Evolutionary conservation across 2,888 invertebrate genomes (phyloP).

Genomic region (Entomobrya proxima): DNA sequence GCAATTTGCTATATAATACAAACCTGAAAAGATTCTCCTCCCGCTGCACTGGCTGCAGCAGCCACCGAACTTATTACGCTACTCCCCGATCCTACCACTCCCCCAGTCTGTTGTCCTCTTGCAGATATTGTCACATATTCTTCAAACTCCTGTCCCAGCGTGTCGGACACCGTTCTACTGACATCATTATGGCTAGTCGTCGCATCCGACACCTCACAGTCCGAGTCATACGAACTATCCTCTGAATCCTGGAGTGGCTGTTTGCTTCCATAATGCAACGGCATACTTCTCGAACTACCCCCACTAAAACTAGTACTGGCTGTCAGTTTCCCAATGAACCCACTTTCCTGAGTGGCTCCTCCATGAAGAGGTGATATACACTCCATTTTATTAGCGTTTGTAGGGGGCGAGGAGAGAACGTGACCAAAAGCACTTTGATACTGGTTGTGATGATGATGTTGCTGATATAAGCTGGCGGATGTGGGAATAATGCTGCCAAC

Average conservation of each 20-base stretch:
- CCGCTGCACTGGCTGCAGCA: conserved; percentile 39
- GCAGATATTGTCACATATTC: conserved; percentile 83
- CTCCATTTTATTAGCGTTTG: conserved; percentile 26
- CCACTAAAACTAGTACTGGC: conserved; percentile 61
- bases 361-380: conserved; percentile 39
- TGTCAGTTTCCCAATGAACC: conserved; percentile 39
- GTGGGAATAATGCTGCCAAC: conserved; percentile 17
- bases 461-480: background rate
- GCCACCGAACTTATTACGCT: background rate
- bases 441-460: conserved; percentile 28
- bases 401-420: conserved; percentile 45
- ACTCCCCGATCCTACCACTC: conserved; percentile 15
- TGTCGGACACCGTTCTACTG: conserved; percentile 89
- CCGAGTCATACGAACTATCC: conserved; percentile 92
- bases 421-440: conserved; percentile 26
- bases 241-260: conserved; percentile 78
- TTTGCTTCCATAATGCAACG: conserved; percentile 41
- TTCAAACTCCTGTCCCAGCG: conserved; percentile 89
- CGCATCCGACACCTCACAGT: conserved; percentile 81
- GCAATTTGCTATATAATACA: background rate
- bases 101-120: conserved; percentile 59
- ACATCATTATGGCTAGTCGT: conserved; percentile 84
- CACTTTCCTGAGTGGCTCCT: conserved; percentile 47
- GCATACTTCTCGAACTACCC: conserved; percentile 39
- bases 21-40: conserved; percentile 53